These are phyloP conservation scores for Idaea straminata DNA, from an alignment of 2,888 invertebrate species.

Conservation along the genomic window DNA sequence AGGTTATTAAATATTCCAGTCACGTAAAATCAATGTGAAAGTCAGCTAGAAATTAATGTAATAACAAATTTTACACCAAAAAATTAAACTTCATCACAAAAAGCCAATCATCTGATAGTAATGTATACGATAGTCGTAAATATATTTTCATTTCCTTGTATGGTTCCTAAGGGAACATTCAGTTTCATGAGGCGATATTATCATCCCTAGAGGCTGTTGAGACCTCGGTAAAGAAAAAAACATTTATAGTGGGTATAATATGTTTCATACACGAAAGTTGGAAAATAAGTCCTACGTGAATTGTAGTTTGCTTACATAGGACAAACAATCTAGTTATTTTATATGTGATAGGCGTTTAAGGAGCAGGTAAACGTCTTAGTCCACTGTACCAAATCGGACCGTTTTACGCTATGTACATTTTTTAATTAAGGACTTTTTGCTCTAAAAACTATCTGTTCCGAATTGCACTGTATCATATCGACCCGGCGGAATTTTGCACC, in stretches of 20 bases:
- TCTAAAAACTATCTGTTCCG: too few species aligned
- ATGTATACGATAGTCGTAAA: constrained; percentile 1
- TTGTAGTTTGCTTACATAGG: not conserved
- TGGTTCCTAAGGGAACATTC: not conserved
- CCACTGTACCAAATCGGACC: too few species aligned
- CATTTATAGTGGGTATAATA: not conserved
- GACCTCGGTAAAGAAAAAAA: not conserved
- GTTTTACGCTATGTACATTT: too few species aligned
- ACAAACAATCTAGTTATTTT: not conserved
- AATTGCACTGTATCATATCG: too few species aligned
- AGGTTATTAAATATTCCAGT: not conserved
- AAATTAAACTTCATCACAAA: not conserved
- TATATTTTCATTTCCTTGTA: not conserved
- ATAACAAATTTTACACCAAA: not conserved
- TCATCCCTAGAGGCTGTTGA: not conserved
- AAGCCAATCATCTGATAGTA: not conserved
- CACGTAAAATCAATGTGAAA: not conserved
- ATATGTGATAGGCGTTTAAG: too few species aligned
- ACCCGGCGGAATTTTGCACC: too few species aligned
- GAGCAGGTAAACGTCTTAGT: too few species aligned
- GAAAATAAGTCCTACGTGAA: not conserved
- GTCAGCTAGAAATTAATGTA: not conserved
- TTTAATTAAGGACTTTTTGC: too few species aligned
- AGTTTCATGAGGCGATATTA: constrained; percentile 1
- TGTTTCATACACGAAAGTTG: not conserved